These are phyloP conservation scores for Gambusia holbrooki DNA, from an alignment of 2,113 vertebrate species.

Conservation along the genomic window DNA sequence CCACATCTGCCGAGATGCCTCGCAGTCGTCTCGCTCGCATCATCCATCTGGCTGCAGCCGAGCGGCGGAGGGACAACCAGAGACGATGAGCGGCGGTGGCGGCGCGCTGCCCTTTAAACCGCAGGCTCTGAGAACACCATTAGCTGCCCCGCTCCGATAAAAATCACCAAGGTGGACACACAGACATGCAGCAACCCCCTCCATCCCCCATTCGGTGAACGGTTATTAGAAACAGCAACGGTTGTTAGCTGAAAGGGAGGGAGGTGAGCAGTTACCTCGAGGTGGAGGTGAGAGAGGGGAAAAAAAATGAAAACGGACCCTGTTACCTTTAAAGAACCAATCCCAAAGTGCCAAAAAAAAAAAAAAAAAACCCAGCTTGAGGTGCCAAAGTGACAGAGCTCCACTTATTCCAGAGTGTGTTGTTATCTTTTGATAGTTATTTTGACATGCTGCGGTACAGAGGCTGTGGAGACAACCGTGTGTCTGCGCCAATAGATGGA, in stretches of 20 bases:
- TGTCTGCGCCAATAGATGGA: neutral
- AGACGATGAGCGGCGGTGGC: conserved; percentile 39
- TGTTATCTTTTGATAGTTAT: conserved; percentile 7
- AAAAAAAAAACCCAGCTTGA: neutral
- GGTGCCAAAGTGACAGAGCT: conserved; percentile 71
- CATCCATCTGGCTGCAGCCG: conserved; percentile 52
- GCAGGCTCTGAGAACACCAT: conserved; percentile 27
- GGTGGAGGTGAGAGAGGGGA: conserved; percentile 26
- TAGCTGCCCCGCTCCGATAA: conserved; percentile 26
- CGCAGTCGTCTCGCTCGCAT: conserved; percentile 47
- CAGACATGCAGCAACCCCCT: conserved; percentile 3
- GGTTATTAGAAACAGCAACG: conserved; percentile 34
- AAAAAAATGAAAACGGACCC: conserved; percentile 29
- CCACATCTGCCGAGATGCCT: conserved; percentile 52
- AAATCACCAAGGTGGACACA: conserved; percentile 28
- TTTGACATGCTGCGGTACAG: conserved; percentile 4
- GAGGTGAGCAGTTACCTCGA: conserved; percentile 34
- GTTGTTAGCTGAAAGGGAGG: conserved; percentile 41
- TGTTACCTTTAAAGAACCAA: conserved; percentile 49
- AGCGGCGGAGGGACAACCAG: conserved; percentile 31
- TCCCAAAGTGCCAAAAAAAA: conserved; percentile 36
- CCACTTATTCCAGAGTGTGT: conserved; percentile 24
- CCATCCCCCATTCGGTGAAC: conserved; percentile 10
- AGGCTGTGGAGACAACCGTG: conserved; percentile 2
- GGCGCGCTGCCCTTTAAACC: conserved; percentile 34